These are phyloP conservation scores for Propithecus deckenii DNA, from an alignment of 2,797 vertebrate species.

Conservation along the genomic window DNA sequence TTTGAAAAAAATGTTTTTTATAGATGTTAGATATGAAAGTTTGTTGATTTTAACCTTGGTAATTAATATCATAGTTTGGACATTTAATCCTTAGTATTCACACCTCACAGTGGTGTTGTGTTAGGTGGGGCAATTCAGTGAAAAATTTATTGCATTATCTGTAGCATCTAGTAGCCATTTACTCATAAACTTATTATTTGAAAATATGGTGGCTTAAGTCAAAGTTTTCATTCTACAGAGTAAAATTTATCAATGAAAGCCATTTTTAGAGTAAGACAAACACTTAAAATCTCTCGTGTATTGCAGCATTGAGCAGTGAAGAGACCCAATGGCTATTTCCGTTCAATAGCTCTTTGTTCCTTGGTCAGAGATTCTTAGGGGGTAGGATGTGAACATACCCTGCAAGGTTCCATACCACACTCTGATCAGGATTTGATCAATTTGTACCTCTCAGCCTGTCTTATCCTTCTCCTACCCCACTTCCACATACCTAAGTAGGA, in stretches of 20 bases:
- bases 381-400: background rate
- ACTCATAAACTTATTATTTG: background rate
- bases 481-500: background rate
- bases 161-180: background rate
- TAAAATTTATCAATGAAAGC: background rate
- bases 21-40: background rate
- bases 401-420: background rate
- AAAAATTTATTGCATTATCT: background rate
- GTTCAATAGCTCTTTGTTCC: background rate
- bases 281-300: background rate
- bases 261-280: background rate
- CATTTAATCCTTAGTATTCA: background rate
- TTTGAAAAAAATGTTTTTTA: background rate
- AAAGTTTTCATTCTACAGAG: background rate
- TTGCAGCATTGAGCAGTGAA: background rate
- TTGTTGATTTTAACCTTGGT: background rate
- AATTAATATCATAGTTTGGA: background rate
- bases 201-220: background rate
- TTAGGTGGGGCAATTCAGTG: background rate
- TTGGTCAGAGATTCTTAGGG: background rate
- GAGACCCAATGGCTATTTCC: background rate
- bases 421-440: rapidly evolving
- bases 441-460: background rate
- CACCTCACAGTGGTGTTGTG: background rate
- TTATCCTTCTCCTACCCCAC: background rate